Conservation (phyloP, 2,797 vertebrate species). For the Chromis chromis region DNA sequence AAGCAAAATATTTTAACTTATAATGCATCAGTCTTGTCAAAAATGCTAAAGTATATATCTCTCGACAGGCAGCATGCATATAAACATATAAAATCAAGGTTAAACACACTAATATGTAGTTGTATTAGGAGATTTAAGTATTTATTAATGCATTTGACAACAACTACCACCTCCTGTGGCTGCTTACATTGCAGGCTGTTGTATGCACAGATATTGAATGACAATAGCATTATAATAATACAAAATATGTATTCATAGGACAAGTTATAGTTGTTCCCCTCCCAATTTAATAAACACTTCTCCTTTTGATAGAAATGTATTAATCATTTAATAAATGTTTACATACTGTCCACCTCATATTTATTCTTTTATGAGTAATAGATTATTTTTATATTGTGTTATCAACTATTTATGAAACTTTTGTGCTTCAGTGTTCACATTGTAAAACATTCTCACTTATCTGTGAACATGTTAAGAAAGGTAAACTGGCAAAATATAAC, state of each 20-base stretch:
- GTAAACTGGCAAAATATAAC: background rate
- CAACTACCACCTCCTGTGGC: too few relatives aligned
- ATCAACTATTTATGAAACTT: too few relatives aligned
- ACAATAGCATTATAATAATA: background rate
- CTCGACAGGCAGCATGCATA: too few relatives aligned
- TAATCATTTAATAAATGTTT: background rate
- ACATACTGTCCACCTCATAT: background rate
- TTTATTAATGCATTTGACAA: too few relatives aligned
- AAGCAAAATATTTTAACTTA: background rate
- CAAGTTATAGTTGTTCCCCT: background rate
- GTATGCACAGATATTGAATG: background rate
- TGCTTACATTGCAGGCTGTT: background rate
- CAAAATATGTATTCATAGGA: background rate
- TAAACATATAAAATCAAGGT: too few relatives aligned
- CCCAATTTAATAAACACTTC: background rate
- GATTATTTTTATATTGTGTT: background rate
- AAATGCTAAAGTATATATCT: too few relatives aligned
- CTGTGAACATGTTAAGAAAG: background rate
- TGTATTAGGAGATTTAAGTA: too few relatives aligned
- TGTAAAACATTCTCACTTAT: background rate
- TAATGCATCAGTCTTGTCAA: too few relatives aligned
- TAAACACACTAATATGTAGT: too few relatives aligned
- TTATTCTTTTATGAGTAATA: background rate
- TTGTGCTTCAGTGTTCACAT: too few relatives aligned
- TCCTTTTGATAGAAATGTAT: background rate